Evolutionary conservation across 1,140 invertebrate species (phyloP), one percentile per base, ranked within the genome.

Genomic region (Hormaphis cornu): DNA sequence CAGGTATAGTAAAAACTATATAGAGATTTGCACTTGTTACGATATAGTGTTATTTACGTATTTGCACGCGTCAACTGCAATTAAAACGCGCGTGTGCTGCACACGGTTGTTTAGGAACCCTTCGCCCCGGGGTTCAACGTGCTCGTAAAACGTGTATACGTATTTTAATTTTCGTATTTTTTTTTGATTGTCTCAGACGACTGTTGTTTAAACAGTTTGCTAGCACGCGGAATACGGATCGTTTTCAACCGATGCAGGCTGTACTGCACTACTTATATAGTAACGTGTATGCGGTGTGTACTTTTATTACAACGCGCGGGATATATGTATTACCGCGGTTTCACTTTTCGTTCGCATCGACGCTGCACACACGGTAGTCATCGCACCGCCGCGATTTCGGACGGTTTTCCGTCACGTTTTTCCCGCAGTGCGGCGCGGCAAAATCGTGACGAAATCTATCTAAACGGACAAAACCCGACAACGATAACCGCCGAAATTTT

Each of bases 131-230:
- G 18, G 35, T 35, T 59, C 56, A 40, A 20, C 7, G 58, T 9
- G 30, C 44, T 66, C 61, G 18, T 66, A 66, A 66, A 66, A n/a
- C 33, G 14, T 33, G 8, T n/a, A 56, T 37, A 24, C 18, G n/a
- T n/a, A 48, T 24, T 66, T 46, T 20, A 50, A 22, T 66, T 46
- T 63, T 42, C 37, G 3, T 59, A 22, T 12, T 16, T n/a, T 7
- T 59, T 26, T 42, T 58, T 24, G 53, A 56, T 56, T 37, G 37
- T 56, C 33, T 56, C 12, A 7, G 5, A 9, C 20, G 6, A 48
- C 22, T 12, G 20, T 56, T 14, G 2, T 54, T 9, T 24, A 37
- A 56, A 35, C 12, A 7, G 53, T 22, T 35, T 14, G 8, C n/a
- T n/a, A n/a, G n/a, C n/a, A n/a, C n/a, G n/a, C n/a, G n/a, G n/a